Base-by-base conservation (phyloP, 2,797 vertebrate genomes). In the Liparis tanakae region DNA sequence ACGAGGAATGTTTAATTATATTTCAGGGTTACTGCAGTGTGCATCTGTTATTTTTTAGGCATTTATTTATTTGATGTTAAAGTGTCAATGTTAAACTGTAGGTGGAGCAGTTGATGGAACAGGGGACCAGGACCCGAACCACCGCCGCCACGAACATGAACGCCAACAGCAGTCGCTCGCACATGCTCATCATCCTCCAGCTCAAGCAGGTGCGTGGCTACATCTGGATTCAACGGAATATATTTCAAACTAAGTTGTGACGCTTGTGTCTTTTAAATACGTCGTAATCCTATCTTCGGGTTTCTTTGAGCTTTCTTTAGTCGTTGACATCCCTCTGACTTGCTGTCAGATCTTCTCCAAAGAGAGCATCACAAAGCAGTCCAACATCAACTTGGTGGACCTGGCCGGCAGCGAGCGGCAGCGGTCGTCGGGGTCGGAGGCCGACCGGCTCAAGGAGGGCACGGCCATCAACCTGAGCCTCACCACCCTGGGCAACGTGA, bases 371-470 rank as follows among this genome's bases (percentile, higher is more conserved):
- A 96, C 95, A 5, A 97, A 96, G 67, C 95, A 96, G 81, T 96
- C 96, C 81, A 95, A 93, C 82, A 94, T 97, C 70, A 95, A 96
- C 81, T 74, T 97, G 85, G 96, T 97, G 87, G 96, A 97, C 79
- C 78, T 97, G 88, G 96, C 96, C 0, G 96, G 97, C 74, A 97
- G 96, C 4, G 95, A 97, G 87, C 94, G 96, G 7, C 96, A 97
- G 89, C 91, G 94, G 41, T 94, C 93, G 2, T 95, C 95, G 0
- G 94, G 95, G n/a, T 94, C 95, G 0, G 96, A 97, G 91, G 95
- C 95, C 0, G 96, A 97, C 83, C 90, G 96, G 58, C 90, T 97
- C 56, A 95, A 93, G 77, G 96, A 97, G 88, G 96, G 96, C 76
- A 95, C 95, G 0, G 93, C 91, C 72, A 96, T 97, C 85, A 97